These are phyloP conservation scores for Phania funesta DNA, from an alignment of 2,888 invertebrate genomes.

Conservation along the genomic window DNA sequence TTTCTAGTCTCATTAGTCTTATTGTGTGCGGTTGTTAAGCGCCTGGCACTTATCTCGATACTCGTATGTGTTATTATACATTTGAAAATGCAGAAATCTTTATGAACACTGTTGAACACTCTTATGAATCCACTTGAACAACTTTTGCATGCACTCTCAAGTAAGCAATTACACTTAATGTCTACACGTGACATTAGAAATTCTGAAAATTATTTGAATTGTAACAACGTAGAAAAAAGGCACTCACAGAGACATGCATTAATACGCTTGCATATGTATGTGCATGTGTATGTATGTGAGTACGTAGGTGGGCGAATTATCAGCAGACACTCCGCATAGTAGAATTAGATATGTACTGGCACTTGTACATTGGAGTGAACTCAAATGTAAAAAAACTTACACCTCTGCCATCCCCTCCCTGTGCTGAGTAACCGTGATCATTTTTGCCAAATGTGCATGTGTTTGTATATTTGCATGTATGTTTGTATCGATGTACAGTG, in stretches of 20 bases:
- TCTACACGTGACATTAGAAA: slow-evolving; percentile 68
- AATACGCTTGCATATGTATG: neutral
- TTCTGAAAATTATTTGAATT: slow-evolving; percentile 66
- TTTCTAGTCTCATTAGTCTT: slow-evolving; percentile 57
- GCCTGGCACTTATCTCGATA: slow-evolving; percentile 48
- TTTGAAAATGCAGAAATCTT: slow-evolving; percentile 50
- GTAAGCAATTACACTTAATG: slow-evolving; percentile 67
- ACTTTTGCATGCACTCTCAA: slow-evolving; percentile 58
- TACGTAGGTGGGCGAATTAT: too few relatives aligned
- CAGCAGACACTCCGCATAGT: neutral
- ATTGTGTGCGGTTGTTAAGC: slow-evolving; percentile 52
- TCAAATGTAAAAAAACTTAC: slow-evolving; percentile 57
- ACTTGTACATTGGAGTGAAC: slow-evolving; percentile 52
- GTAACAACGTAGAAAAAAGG: slow-evolving; percentile 42
- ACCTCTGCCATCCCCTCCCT: slow-evolving; percentile 40
- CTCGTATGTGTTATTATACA: slow-evolving; percentile 52
- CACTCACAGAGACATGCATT: neutral
- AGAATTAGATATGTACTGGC: slow-evolving; percentile 2
- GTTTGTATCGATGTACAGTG: neutral
- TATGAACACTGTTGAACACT: slow-evolving; percentile 49
- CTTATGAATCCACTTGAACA: slow-evolving; percentile 57
- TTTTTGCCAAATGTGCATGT: neutral
- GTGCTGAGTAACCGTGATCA: slow-evolving; percentile 18
- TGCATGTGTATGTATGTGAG: too few relatives aligned
- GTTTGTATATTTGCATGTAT: too few relatives aligned